Evolutionary conservation across 2,113 vertebrate genomes (phyloP).

Genomic region (Tapirus terrestris): DNA sequence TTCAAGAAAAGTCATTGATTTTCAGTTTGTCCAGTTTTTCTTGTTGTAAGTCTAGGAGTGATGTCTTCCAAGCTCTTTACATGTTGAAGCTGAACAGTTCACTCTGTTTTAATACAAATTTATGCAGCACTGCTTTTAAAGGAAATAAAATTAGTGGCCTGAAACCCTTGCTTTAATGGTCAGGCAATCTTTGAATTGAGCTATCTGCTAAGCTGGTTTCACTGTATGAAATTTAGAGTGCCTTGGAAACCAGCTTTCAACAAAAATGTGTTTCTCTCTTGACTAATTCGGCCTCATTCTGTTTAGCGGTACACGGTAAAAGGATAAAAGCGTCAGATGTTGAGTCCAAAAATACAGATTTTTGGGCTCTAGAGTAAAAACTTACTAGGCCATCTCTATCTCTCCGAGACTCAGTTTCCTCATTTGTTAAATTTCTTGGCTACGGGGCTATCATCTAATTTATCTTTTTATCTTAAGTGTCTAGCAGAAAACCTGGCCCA

Average conservation of each 20-base stretch:
- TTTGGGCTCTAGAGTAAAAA: background rate
- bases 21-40: background rate
- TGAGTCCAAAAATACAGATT: constrained; percentile 9
- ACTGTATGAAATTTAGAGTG: constrained; percentile 59
- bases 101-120: constrained; percentile 45
- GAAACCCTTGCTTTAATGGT: constrained; percentile 61
- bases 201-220: constrained; percentile 62
- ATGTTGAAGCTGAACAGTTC: background rate
- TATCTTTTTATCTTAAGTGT: constrained; percentile 36
- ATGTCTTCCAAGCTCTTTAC: background rate
- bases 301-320: constrained; percentile 8
- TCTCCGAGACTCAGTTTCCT: constrained; percentile 37
- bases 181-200: constrained; percentile 60
- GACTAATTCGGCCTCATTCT: constrained; percentile 58
- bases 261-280: constrained; percentile 42
- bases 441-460: background rate
- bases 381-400: background rate
- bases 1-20: background rate
- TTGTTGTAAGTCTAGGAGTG: background rate
- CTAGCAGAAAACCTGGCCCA: background rate
- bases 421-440: constrained; percentile 22
- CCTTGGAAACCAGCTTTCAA: constrained; percentile 62
- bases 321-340: constrained; percentile 46
- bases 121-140: constrained; percentile 47
- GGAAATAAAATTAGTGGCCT: constrained; percentile 64